Conservation (phyloP, 1,140 invertebrate species). For the Reticulitermes speratus region DNA sequence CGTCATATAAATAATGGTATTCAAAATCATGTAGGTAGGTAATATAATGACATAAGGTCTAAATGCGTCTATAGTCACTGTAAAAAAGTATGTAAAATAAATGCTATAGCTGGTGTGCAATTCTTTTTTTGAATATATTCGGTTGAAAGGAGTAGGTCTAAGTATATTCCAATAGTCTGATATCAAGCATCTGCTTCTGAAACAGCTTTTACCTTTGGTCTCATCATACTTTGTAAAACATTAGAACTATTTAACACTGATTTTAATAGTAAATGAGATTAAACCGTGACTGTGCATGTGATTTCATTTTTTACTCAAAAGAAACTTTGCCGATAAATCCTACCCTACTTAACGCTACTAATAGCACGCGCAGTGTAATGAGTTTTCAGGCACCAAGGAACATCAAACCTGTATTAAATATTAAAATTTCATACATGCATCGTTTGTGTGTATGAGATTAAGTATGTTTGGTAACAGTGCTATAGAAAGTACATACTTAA, state of each 20-base stretch:
- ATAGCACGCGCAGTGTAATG: background rate
- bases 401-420: conserved; percentile 1
- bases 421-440: background rate
- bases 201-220: background rate
- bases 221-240: background rate
- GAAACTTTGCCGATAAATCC: background rate
- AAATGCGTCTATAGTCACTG: no score
- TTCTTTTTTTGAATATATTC: no score
- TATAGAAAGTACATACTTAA: background rate
- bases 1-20: no score
- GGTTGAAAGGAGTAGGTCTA: no score
- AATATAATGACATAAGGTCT: no score
- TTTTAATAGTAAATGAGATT: background rate
- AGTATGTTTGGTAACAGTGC: background rate
- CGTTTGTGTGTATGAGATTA: conserved; percentile 9
- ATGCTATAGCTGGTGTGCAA: no score
- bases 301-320: background rate
- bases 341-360: background rate
- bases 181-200: background rate
- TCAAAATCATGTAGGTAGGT: no score
- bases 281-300: background rate
- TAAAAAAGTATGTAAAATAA: no score
- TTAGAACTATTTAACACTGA: background rate
- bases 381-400: background rate
- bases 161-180: no score